Evolutionary conservation across 2,888 invertebrate genomes (phyloP).

Genomic region (Drosophila pseudotalamancana): DNA sequence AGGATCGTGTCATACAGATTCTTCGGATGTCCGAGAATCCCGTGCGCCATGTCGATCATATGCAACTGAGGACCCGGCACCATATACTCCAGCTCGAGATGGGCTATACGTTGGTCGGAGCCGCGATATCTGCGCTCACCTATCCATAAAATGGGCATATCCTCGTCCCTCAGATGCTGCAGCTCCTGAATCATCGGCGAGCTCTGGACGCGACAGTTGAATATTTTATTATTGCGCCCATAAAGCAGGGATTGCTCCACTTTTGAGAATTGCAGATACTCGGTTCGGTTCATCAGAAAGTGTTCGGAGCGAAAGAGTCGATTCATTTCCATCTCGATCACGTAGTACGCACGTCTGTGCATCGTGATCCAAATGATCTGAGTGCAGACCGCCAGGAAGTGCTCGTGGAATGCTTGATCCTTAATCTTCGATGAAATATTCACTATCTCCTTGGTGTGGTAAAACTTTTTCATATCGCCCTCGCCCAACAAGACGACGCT

Average conservation of each 20-base stretch:
- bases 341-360: slow-evolving; percentile 67
- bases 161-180: background rate
- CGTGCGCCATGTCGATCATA: slow-evolving; percentile 7
- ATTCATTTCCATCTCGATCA: slow-evolving; percentile 78
- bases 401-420: slow-evolving; percentile 13
- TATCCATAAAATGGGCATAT: slow-evolving; percentile 21
- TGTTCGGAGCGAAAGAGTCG: slow-evolving; percentile 80
- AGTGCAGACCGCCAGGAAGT: slow-evolving; percentile 58
- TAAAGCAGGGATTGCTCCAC: slow-evolving; percentile 11
- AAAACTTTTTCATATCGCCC: slow-evolving; percentile 12
- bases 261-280: background rate
- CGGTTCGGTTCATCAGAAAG: slow-evolving; percentile 60
- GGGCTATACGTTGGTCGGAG: slow-evolving; percentile 5
- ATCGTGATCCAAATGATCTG: slow-evolving; percentile 46
- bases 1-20: slow-evolving; percentile 11
- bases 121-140: slow-evolving; percentile 15
- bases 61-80: slow-evolving; percentile 7
- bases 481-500: slow-evolving; percentile 1
- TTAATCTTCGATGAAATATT: slow-evolving; percentile 21
- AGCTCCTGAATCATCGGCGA: slow-evolving; percentile 19
- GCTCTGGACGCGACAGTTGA: slow-evolving; percentile 11
- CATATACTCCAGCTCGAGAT: slow-evolving; percentile 13
- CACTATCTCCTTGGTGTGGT: slow-evolving; percentile 10
- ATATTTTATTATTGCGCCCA: slow-evolving; percentile 17
- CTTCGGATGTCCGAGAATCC: slow-evolving; percentile 18